These are phyloP conservation scores for Solen grandis DNA, from an alignment of 1,140 invertebrate genomes.

Conservation along the genomic window DNA sequence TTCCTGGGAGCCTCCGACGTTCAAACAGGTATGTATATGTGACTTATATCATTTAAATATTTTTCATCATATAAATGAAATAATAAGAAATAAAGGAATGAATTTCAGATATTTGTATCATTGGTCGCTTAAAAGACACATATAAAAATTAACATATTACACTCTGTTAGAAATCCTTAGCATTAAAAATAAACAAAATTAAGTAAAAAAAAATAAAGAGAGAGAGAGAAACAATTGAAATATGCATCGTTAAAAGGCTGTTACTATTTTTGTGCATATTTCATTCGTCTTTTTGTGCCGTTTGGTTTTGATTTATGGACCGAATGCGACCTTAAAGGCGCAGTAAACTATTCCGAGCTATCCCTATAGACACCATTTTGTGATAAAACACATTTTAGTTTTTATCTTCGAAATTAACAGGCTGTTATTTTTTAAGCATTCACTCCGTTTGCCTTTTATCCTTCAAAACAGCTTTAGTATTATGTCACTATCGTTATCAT, in stretches of 20 bases:
- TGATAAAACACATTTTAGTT: no score
- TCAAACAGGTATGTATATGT: conserved; percentile 66
- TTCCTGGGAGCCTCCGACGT: conserved; percentile 96
- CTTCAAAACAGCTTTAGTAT: no score
- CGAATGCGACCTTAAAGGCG: not conserved
- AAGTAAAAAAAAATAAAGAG: not conserved
- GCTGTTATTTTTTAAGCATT: no score
- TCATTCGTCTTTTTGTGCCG: no score
- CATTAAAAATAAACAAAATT: not conserved
- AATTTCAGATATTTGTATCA: not conserved
- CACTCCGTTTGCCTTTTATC: no score
- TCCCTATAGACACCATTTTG: no score
- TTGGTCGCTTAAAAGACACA: not conserved
- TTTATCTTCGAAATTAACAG: no score
- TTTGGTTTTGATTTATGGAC: not conserved
- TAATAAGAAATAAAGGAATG: not conserved
- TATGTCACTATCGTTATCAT: no score
- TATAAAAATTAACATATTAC: not conserved
- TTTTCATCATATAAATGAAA: not conserved
- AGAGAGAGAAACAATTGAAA: no score
- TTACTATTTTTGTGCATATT: no score
- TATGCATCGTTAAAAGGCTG: no score
- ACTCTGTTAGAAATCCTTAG: not conserved
- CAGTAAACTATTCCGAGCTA: not conserved
- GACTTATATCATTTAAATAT: not conserved